Percentiles rank a stretch among this genome's conserved stretches.
These are phyloP conservation scores for Opisthograptis luteolata DNA, from an alignment of 2,888 invertebrate genomes.

Conservation along the genomic window DNA sequence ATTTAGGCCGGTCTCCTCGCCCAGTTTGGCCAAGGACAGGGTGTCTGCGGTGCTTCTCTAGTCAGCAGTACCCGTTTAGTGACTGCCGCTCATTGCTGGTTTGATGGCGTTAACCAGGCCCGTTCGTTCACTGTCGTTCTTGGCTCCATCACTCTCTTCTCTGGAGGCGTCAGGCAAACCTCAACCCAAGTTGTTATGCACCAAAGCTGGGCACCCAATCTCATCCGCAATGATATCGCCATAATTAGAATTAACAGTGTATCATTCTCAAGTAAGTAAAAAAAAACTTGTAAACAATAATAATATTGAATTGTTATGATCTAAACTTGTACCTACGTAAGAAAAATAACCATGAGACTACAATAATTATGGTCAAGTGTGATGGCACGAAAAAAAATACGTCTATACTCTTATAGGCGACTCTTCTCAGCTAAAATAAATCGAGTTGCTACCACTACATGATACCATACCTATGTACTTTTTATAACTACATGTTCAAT, in stretches of 20 bases:
- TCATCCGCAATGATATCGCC: slow-evolving; percentile 57
- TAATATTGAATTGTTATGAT: no score
- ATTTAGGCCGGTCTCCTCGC: slow-evolving; percentile 49
- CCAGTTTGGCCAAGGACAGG: slow-evolving; percentile 25
- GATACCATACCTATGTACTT: no score
- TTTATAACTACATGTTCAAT: no score
- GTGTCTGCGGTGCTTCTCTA: slow-evolving; percentile 59
- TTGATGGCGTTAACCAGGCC: slow-evolving; percentile 56
- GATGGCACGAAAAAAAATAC: no score
- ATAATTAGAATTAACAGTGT: slow-evolving; percentile 42
- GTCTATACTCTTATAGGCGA: neutral
- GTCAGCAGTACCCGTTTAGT: slow-evolving; percentile 39
- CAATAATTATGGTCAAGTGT: no score
- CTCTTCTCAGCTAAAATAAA: no score
- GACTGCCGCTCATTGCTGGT: slow-evolving; percentile 62
- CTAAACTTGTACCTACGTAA: no score
- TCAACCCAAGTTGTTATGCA: slow-evolving; percentile 51
- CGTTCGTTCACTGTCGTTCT: slow-evolving; percentile 53
- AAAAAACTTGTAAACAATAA: no score
- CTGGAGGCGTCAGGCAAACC: slow-evolving; percentile 52
- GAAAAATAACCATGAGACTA: no score
- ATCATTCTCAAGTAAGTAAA: slow-evolving; percentile 39
- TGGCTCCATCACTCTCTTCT: slow-evolving; percentile 54
- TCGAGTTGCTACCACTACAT: no score
- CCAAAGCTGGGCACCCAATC: slow-evolving; percentile 46